Base-by-base conservation (phyloP, 2,113 vertebrate species). In the Salminus brasiliensis region DNA sequence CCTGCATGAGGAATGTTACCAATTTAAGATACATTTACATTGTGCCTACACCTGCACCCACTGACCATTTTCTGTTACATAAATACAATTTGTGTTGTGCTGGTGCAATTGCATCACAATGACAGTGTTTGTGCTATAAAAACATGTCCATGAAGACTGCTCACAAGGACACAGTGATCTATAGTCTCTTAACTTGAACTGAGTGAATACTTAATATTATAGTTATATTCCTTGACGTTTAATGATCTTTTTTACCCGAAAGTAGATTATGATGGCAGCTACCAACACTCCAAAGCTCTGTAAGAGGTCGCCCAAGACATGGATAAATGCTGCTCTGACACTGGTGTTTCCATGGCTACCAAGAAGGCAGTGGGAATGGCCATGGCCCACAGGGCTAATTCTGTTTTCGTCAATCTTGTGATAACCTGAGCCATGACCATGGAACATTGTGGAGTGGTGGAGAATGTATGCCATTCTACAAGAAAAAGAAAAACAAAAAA, bases 381-480 rank as follows among this genome's bases (percentile, higher is more conserved):
- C 88, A 21, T 89, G 89, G 15, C 79, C 68, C 45, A 81, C 86
- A 0, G 85, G 88, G 78, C 85, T 94, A 72, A 77, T 90, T 2
- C 91, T 90, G 21, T 88, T 87, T 80, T 96, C 95, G 25, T 94
- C 95, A 10, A 98, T 95, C 45, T 93, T 95, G 68, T 96, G 94
- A 6, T 98, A 97, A 1, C 94, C 95, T 3, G 93, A n/a, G 39
- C 94, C 86, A n/a, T 93, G 94, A 45, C 88, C 83, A 13, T 96
- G 96, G 83, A 93, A 83, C 0, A 88, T 87, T 3, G 95, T 95
- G 4, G 97, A 94, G 84, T 98, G 97, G 79, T 96, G 97, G 66
- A 99, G 95, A 89, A 98, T 95, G 87, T 96, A 97, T 76, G 95
- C 97, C 98, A 99, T 99, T 81, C 98, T 99, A 88, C 25, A 66